Conservation (phyloP, 2,888 invertebrate species). For the Platycheirus albimanus region DNA sequence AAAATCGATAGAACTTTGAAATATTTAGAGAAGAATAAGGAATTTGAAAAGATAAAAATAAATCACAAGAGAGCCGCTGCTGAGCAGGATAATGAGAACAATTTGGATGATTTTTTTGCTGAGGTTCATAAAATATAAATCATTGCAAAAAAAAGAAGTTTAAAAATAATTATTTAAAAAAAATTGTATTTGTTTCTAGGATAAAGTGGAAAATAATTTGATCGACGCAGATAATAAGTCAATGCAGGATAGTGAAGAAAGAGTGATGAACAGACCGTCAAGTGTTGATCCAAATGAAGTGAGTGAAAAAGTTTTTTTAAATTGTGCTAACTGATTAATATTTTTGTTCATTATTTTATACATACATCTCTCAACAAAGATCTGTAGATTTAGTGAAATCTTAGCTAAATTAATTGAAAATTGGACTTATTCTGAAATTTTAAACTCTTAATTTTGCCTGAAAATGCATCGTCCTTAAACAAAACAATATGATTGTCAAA, state of each 20-base stretch:
- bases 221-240: constrained; percentile 9
- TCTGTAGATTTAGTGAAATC: neutral
- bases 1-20: constrained; percentile 79
- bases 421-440: too few relatives aligned
- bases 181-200: constrained; percentile 21
- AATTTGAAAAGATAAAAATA: constrained; percentile 33
- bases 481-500: too few relatives aligned
- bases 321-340: constrained; percentile 48
- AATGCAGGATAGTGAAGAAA: neutral
- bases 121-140: constrained; percentile 74
- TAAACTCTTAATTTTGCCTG: too few relatives aligned
- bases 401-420: too few relatives aligned
- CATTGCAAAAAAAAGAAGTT: neutral
- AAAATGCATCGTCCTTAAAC: too few relatives aligned
- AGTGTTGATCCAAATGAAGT: constrained; percentile 39
- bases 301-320: constrained; percentile 16
- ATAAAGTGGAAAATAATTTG: constrained; percentile 58
- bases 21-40: constrained; percentile 75
- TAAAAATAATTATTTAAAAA: neutral
- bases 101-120: constrained; percentile 57
- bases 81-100: neutral
- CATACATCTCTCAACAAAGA: too few relatives aligned
- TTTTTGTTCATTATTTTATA: too few relatives aligned
- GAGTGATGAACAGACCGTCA: constrained; percentile 11
- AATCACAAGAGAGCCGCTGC: constrained; percentile 41